Base-by-base conservation (phyloP, 2,113 vertebrate species). In the Falco punctatus region DNA sequence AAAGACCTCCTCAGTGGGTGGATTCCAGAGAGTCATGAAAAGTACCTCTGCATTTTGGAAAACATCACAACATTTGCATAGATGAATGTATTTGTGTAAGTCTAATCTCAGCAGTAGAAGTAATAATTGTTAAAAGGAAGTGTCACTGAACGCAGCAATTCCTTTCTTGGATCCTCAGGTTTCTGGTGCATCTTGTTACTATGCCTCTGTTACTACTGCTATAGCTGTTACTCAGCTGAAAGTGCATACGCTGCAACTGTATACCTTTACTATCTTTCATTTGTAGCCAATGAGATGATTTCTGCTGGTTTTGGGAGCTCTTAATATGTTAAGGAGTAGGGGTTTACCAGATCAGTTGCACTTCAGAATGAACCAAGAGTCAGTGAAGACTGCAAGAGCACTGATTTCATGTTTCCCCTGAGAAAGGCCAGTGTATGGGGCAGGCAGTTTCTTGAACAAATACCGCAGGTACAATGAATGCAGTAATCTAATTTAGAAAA, bases 1-100 rank as follows among this genome's bases (percentile, higher is more conserved):
- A 57, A 55, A 19, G 13, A 22, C 32, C 10, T 62, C 28, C 10
- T 48, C 35, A 66, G 10, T 30, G 21, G 1, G 3, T 51, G 5
- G 4, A 17, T 38, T 55, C 5, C 12, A 9, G 6, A 61, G 3
- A 9, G 61, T 57, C 7, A 44, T 52, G 66, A 44, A 32, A 79
- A 57, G 13, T 57, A 52, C 6, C 7, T 54, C 22, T 81, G n/a
- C 15, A n/a, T 61, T 86, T 72, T 61, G 5, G 23, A 58, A 80
- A 54, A 49, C 0, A 0, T n/a, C 11, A 26, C 62, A 30, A 8
- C 3, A 54, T 66, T 57, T 71, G 5, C 19, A 52, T 52, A 3
- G 19, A 57, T 46, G 3, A 65, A 59, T 28, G 5, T 42, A 24
- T 75, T 42, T 75, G 5, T 74, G 30, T 33, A 65, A 84, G 5